Evolutionary conservation across 1,140 invertebrate species (phyloP).

Genomic region (Procambarus clarkii): DNA sequence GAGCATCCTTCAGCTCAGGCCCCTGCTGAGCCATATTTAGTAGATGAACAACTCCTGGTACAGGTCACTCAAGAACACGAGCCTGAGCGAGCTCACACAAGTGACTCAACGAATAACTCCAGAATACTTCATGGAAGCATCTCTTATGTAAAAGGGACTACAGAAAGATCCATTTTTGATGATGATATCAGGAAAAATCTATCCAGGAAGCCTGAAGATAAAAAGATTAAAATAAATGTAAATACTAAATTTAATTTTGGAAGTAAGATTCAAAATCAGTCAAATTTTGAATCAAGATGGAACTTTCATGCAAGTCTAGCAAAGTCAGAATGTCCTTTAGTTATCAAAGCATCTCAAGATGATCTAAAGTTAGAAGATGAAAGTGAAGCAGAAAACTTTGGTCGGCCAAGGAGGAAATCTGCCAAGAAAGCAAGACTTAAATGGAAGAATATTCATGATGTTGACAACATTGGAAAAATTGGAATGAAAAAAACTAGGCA

Average conservation of each 20-base stretch:
- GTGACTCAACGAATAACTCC: neutral
- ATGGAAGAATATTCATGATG: slow-evolving; percentile 50
- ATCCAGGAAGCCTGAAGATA: neutral
- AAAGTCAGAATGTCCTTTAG: slow-evolving; percentile 7
- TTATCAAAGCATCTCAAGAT: neutral
- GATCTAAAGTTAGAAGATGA: neutral
- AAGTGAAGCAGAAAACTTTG: slow-evolving; percentile 10
- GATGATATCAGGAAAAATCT: neutral
- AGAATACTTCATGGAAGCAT: slow-evolving; percentile 1
- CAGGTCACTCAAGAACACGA: slow-evolving; percentile 24
- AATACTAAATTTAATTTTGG: neutral
- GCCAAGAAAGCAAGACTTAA: slow-evolving; percentile 43
- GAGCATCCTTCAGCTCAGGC: slow-evolving; percentile 4
- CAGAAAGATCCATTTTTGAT: neutral
- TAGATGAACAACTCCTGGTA: slow-evolving; percentile 43
- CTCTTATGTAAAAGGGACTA: neutral
- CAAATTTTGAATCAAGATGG: slow-evolving; percentile 27
- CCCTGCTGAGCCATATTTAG: slow-evolving; percentile 24
- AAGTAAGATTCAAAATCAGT: neutral
- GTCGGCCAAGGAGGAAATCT: slow-evolving; percentile 36
- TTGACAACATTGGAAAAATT: slow-evolving; percentile 16
- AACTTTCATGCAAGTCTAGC: neutral
- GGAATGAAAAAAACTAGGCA: neutral
- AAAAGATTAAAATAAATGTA: neutral
- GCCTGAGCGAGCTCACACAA: neutral